Evolutionary conservation across 2,888 invertebrate genomes (phyloP).

Genomic region (Drosophila yooni): DNA sequence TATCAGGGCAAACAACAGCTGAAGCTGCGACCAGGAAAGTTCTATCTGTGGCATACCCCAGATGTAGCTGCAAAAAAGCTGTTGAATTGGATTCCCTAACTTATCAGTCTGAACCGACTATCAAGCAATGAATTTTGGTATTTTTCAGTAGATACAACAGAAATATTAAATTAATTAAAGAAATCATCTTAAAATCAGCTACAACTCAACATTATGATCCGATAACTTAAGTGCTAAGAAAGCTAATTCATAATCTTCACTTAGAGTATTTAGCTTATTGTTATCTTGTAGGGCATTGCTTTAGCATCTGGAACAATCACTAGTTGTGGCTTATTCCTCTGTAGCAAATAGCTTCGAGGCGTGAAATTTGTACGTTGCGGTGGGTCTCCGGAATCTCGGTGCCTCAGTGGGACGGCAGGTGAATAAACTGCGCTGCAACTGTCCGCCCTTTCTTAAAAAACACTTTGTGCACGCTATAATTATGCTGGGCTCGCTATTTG

Average conservation of each 20-base stretch:
- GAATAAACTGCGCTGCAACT: constrained; percentile 82
- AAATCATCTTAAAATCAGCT: no score
- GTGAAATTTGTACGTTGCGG: constrained; percentile 71
- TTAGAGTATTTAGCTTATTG: not conserved
- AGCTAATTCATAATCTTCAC: not conserved
- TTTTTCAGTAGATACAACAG: not conserved
- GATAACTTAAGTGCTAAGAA: not conserved
- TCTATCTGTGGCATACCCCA: not conserved
- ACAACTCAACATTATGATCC: not conserved
- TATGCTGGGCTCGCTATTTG: constrained; percentile 82
- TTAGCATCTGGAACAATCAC: not conserved
- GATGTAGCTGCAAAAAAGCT: not conserved
- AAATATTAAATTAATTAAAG: not conserved
- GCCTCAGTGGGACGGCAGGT: constrained; percentile 70
- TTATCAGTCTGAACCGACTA: not conserved
- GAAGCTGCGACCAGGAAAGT: not conserved
- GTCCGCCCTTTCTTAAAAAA: constrained; percentile 82
- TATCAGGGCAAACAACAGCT: constrained; percentile 52
- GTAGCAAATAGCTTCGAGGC: constrained; percentile 82
- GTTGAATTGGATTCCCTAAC: not conserved
- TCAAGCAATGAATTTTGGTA: not conserved
- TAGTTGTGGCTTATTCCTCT: constrained; percentile 12
- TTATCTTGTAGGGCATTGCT: not conserved
- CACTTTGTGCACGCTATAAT: constrained; percentile 79
- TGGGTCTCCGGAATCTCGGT: constrained; percentile 29